Percentiles rank a stretch among this genome's conserved stretches.
phyloP scores from a whole-genome alignment of 2,113 vertebrate species.

The Nerophis ophidion region DNA sequence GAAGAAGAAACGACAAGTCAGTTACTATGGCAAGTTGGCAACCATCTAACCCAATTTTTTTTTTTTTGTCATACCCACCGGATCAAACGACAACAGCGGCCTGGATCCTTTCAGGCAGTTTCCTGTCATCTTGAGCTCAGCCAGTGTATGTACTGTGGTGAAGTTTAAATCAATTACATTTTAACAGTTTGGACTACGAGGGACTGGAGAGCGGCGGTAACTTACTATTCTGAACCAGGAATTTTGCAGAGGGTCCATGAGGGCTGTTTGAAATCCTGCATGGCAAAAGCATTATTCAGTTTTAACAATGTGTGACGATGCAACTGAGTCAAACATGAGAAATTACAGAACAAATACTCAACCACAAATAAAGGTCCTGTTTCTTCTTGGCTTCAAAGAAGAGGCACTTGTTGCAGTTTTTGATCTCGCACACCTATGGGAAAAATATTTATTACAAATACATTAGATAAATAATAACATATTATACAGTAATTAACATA shows the following conservation, averaged over 20 bases:
- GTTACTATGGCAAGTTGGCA: too few relatives aligned
- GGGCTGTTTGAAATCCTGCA: conserved; percentile 89
- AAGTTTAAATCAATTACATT: neutral
- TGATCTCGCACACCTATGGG: conserved; percentile 92
- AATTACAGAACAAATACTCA: conserved; percentile 35
- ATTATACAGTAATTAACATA: neutral
- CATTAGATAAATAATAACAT: too few relatives aligned
- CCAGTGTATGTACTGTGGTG: conserved; percentile 86
- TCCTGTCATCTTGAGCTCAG: conserved; percentile 97
- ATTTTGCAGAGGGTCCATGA: conserved; percentile 94
- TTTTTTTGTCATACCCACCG: conserved; percentile 69
- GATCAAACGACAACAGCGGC: conserved; percentile 91
- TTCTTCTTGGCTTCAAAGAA: conserved; percentile 99
- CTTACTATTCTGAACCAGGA: conserved; percentile 94
- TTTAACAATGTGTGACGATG: neutral
- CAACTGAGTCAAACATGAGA: neutral
- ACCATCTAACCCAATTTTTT: neutral
- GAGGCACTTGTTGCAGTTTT: conserved; percentile 97
- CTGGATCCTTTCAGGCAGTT: conserved; percentile 95
- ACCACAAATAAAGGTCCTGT: conserved; percentile 97
- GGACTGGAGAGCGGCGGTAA: neutral
- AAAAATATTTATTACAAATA: conserved; percentile 1
- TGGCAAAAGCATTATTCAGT: conserved; percentile 2
- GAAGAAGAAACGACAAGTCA: conserved; percentile 18
- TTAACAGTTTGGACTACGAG: neutral